These are phyloP conservation scores for Tetramorium simillimum DNA, from an alignment of 1,140 invertebrate genomes.

Conservation along the genomic window DNA sequence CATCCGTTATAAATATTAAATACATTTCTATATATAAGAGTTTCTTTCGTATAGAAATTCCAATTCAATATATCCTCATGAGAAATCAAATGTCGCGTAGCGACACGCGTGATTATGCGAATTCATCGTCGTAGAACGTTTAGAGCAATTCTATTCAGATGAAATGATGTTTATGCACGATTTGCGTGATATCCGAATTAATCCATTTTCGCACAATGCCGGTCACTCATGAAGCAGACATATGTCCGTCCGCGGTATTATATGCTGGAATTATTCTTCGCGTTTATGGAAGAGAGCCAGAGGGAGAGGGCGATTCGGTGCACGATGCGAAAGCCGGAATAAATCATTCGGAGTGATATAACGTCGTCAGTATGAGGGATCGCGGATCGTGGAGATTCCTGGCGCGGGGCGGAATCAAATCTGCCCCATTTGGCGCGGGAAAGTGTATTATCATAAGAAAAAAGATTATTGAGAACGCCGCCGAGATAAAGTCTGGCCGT, in stretches of 20 bases:
- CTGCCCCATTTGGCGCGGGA: not conserved
- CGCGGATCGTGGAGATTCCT: constrained; percentile 18
- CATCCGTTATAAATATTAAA: constrained; percentile 3
- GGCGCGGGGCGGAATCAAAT: constrained; percentile 52
- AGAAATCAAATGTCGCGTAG: constrained; percentile 18
- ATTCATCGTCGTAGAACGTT: constrained; percentile 5
- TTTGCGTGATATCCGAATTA: constrained; percentile 57
- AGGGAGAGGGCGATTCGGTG: constrained; percentile 17
- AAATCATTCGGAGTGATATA: constrained; percentile 58
- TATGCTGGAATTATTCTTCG: constrained; percentile 64
- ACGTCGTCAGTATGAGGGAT: constrained; percentile 7
- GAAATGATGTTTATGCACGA: constrained; percentile 50
- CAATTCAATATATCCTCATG: not conserved
- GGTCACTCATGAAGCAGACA: constrained; percentile 50
- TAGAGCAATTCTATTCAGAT: constrained; percentile 48
- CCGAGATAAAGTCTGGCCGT: constrained; percentile 33
- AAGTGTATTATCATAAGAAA: constrained; percentile 30
- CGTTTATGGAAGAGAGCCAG: constrained; percentile 38
- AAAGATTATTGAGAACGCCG: constrained; percentile 35
- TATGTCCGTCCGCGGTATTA: constrained; percentile 2
- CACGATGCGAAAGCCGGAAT: constrained; percentile 47
- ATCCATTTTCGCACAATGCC: constrained; percentile 65
- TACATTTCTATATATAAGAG: not conserved
- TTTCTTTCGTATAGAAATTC: not conserved
- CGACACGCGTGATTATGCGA: constrained; percentile 1